A percentile compares a stretch with the other conserved stretches of the same genome.
Evolutionary conservation across 2,888 invertebrate genomes (phyloP).

Genomic region (Dendrolimus pini): DNA sequence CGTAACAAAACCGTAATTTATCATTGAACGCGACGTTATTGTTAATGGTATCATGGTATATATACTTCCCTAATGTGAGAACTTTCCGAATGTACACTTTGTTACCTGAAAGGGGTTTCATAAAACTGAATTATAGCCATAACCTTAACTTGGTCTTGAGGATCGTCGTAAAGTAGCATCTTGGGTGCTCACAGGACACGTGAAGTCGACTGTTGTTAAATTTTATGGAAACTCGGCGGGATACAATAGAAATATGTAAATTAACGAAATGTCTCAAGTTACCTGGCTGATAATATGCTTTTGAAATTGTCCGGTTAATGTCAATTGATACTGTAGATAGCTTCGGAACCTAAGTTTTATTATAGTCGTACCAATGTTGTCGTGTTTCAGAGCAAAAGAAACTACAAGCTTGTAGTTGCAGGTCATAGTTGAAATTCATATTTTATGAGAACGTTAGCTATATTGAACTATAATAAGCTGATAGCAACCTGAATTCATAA

Average conservation of each 20-base stretch:
- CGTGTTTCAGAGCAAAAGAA: too few species aligned
- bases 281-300: constrained; percentile 28
- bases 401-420: constrained; percentile 7
- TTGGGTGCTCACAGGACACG: constrained; percentile 61
- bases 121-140: constrained; percentile 73
- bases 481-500: too few species aligned
- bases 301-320: constrained; percentile 32
- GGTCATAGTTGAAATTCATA: constrained; percentile 44
- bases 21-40: neutral
- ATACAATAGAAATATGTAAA: constrained; percentile 69
- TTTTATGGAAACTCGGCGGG: constrained; percentile 62
- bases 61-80: constrained; percentile 43
- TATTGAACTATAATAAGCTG: constrained; percentile 14
- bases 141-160: constrained; percentile 67
- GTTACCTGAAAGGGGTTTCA: constrained; percentile 71
- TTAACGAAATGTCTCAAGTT: constrained; percentile 38
- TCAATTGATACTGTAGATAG: constrained; percentile 25
- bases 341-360: constrained; percentile 1
- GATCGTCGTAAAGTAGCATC: constrained; percentile 69
- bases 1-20: neutral
- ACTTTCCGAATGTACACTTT: constrained; percentile 59
- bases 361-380: neutral
- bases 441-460: constrained; percentile 37
- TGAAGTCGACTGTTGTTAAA: constrained; percentile 62
- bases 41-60: constrained; percentile 21